A percentile compares a stretch with the other conserved stretches of the same genome.
These are phyloP conservation scores for Ophthalmolycus amberensis DNA, from an alignment of 2,113 vertebrate species.

Conservation along the genomic window DNA sequence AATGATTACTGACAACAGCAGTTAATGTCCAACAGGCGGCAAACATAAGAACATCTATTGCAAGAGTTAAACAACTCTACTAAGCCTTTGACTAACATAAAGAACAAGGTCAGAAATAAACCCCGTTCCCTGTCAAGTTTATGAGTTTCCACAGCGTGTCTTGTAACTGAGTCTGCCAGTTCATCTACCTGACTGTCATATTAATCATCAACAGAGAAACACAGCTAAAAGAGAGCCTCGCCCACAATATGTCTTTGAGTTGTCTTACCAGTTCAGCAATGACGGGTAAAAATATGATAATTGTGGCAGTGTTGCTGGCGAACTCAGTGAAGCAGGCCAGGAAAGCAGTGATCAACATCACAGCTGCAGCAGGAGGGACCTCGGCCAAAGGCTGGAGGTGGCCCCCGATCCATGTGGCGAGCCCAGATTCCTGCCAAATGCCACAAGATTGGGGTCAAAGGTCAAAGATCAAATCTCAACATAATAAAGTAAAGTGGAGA, in stretches of 20 bases:
- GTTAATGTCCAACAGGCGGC: constrained; percentile 72
- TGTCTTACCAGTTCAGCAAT: constrained; percentile 93
- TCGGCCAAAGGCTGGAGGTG: constrained; percentile 90
- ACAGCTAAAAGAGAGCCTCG: not conserved
- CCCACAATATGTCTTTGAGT: not conserved
- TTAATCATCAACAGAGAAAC: not conserved
- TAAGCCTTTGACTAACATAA: constrained; percentile 4
- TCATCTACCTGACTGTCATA: not conserved
- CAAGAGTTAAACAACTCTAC: constrained; percentile 48
- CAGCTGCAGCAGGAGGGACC: constrained; percentile 87
- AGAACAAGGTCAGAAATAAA: not conserved
- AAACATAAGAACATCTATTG: constrained; percentile 39
- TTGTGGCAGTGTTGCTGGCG: constrained; percentile 97
- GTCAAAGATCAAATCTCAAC: constrained; percentile 53
- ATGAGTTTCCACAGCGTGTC: not conserved
- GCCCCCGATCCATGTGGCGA: constrained; percentile 93
- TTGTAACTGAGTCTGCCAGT: not conserved
- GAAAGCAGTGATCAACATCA: constrained; percentile 90
- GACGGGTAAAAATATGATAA: constrained; percentile 95
- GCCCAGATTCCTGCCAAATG: constrained; percentile 90
- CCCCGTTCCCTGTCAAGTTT: not conserved
- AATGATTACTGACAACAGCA: constrained; percentile 59
- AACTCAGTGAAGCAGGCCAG: constrained; percentile 96
- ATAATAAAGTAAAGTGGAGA: constrained; percentile 51
- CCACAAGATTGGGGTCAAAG: constrained; percentile 26